Percentiles rank a stretch among this genome's conserved stretches.
phyloP scores from a whole-genome alignment of 2,888 invertebrate species.

The Nymphalis urticae region DNA sequence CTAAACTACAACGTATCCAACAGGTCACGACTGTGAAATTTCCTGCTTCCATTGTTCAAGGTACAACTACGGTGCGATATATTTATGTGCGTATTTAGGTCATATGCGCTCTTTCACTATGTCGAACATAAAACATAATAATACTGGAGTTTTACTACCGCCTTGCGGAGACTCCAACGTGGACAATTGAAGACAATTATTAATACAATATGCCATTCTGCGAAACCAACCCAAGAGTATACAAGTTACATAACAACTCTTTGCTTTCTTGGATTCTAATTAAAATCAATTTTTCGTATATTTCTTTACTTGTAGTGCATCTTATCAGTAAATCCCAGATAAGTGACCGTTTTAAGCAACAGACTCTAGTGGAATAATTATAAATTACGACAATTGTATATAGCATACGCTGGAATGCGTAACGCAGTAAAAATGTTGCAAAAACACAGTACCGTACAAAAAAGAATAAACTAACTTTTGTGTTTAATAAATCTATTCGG shows the following conservation, averaged over 20 bases:
- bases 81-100: slow-evolving; percentile 23
- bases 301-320: not conserved
- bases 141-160: slow-evolving; percentile 11
- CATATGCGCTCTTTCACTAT: slow-evolving; percentile 18
- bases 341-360: not conserved
- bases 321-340: not conserved
- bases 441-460: not conserved
- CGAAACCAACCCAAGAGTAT: too few species aligned
- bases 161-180: not conserved
- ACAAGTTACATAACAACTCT: not conserved
- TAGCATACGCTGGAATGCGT: not conserved
- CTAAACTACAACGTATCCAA: slow-evolving; percentile 6
- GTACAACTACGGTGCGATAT: slow-evolving; percentile 13
- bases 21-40: slow-evolving; percentile 24
- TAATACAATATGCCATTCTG: not conserved
- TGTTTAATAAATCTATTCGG: too few species aligned
- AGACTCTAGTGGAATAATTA: not conserved
- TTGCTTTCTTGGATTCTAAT: not conserved
- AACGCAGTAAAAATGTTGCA: not conserved
- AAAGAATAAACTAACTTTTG: not conserved
- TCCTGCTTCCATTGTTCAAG: slow-evolving; percentile 24
- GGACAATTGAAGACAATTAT: not conserved
- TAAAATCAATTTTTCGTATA: not conserved
- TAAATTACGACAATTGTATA: not conserved
- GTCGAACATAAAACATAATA: slow-evolving; percentile 13